Conservation (phyloP, 2,888 invertebrate species). For the Ctenicera cuprea region DNA sequence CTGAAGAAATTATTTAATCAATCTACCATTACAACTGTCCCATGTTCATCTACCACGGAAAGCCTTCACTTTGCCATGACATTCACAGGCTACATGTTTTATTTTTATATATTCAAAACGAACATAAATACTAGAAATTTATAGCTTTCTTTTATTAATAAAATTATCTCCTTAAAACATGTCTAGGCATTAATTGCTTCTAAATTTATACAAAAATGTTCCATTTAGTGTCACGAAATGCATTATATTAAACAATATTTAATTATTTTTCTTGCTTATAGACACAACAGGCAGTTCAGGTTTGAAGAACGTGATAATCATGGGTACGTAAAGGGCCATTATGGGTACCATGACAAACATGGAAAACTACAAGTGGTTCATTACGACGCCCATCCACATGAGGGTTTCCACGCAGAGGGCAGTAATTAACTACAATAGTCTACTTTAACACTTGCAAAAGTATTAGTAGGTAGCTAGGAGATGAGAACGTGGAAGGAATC, state of each 20-base stretch:
- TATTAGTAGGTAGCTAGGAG: background rate
- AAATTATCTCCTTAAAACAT: too few relatives aligned
- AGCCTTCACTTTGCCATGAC: too few relatives aligned
- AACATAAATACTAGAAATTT: too few relatives aligned
- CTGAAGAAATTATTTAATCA: too few relatives aligned
- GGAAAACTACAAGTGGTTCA: slow-evolving; percentile 86
- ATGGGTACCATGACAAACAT: slow-evolving; percentile 85
- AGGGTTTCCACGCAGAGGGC: slow-evolving; percentile 79
- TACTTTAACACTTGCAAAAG: background rate
- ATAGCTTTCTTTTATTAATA: too few relatives aligned
- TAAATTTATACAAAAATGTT: too few relatives aligned
- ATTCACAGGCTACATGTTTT: too few relatives aligned
- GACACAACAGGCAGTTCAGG: slow-evolving; percentile 87
- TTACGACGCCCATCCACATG: slow-evolving; percentile 83
- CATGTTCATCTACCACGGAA: too few relatives aligned
- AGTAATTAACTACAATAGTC: slow-evolving; percentile 40
- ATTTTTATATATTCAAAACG: too few relatives aligned
- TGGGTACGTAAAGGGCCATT: slow-evolving; percentile 86
- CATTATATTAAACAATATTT: background rate
- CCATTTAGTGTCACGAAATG: too few relatives aligned
- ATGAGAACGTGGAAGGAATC: slow-evolving; percentile 24
- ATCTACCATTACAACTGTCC: too few relatives aligned
- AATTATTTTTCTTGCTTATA: slow-evolving; percentile 67
- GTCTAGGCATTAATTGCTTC: too few relatives aligned
- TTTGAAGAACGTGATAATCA: slow-evolving; percentile 86